Percentiles rank a stretch among this genome's conserved stretches.
Evolutionary conservation across 1,140 invertebrate species (phyloP).

Genomic region (Eurosta solidaginis): DNA sequence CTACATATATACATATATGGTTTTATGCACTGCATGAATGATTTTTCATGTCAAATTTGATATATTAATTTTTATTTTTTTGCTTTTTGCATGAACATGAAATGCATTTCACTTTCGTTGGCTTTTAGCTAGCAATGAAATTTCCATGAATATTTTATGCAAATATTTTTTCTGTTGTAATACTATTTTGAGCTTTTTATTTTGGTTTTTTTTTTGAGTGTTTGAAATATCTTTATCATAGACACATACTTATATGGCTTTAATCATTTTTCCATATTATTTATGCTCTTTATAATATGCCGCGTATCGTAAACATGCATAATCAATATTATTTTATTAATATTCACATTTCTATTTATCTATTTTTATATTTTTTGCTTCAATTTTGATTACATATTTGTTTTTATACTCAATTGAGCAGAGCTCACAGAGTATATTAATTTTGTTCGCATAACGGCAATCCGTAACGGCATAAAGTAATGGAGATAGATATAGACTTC

Average conservation of each 20-base stretch:
- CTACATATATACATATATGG: slow-evolving; percentile 4
- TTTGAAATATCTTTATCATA: background rate
- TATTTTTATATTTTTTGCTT: too few relatives aligned
- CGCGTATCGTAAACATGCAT: background rate
- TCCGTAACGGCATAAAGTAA: too few relatives aligned
- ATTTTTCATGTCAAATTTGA: slow-evolving; percentile 11
- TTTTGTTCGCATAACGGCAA: too few relatives aligned
- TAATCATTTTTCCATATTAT: background rate
- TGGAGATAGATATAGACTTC: too few relatives aligned
- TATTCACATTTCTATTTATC: too few relatives aligned
- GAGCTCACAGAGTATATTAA: too few relatives aligned
- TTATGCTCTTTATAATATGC: background rate
- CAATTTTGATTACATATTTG: too few relatives aligned
- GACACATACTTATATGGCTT: background rate
- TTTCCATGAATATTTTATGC: slow-evolving; percentile 17
- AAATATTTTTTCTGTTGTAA: slow-evolving; percentile 7
- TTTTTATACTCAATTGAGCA: too few relatives aligned
- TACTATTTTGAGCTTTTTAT: background rate
- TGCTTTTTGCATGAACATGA: background rate
- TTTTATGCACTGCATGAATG: slow-evolving; percentile 16
- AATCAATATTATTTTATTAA: too few relatives aligned
- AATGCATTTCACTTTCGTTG: slow-evolving; percentile 15
- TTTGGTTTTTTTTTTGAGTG: background rate
- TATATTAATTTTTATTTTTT: background rate
- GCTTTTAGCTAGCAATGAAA: background rate